Percentiles rank a stretch among this genome's conserved stretches.
Evolutionary conservation across 2,888 invertebrate genomes (phyloP).

Genomic region (Pilophorus perplexus): DNA sequence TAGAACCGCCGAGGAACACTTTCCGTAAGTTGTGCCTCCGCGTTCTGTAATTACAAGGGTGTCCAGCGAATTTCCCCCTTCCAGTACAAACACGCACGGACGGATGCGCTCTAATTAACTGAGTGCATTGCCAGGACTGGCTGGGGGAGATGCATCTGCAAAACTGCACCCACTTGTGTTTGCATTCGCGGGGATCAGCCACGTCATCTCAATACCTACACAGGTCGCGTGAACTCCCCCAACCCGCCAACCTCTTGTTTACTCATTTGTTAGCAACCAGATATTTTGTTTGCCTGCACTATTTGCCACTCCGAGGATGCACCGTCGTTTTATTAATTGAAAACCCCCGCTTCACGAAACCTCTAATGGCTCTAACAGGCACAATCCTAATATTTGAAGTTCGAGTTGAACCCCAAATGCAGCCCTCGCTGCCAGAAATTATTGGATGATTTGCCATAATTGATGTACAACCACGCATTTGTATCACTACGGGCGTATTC

Average conservation of each 20-base stretch:
- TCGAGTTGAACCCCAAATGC: neutral
- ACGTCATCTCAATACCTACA: slow-evolving; percentile 9
- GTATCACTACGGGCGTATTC: no score
- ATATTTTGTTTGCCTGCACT: slow-evolving; percentile 28
- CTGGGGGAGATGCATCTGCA: slow-evolving; percentile 24
- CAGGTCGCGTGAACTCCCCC: slow-evolving; percentile 12
- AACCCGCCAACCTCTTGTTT: no score
- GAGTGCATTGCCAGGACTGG: slow-evolving; percentile 16
- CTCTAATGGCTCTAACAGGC: slow-evolving; percentile 17
- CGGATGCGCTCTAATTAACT: slow-evolving; percentile 31
- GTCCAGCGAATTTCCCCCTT: slow-evolving; percentile 11
- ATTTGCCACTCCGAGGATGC: slow-evolving; percentile 5
- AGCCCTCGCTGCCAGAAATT: slow-evolving; percentile 5
- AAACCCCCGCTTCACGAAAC: slow-evolving; percentile 3
- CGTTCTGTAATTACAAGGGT: slow-evolving; percentile 32
- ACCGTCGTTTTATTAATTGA: slow-evolving; percentile 23
- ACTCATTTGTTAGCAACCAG: slow-evolving; percentile 19
- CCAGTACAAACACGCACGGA: slow-evolving; percentile 26
- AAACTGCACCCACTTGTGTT: slow-evolving; percentile 24
- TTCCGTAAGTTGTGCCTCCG: no score
- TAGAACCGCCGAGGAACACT: no score
- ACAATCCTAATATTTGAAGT: slow-evolving; percentile 9
- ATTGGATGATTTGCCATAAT: slow-evolving; percentile 5
- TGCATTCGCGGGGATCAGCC: neutral
- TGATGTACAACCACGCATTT: slow-evolving; percentile 4